A percentile compares a stretch with the other conserved stretches of the same genome.
Evolutionary conservation across 2,113 vertebrate genomes (phyloP).

Genomic region (Gorsachius goisagi): DNA sequence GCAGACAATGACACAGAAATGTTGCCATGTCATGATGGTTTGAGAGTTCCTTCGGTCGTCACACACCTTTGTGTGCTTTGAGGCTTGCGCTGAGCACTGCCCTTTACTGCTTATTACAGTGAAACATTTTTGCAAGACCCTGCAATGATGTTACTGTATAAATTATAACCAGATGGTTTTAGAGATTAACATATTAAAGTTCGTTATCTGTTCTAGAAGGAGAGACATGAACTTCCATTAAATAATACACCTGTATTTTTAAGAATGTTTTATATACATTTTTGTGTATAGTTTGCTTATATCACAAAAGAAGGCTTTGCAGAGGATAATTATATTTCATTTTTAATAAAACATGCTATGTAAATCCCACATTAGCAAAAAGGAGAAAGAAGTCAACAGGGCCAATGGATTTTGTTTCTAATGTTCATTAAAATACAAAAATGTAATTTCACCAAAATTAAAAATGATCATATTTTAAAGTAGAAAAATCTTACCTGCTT

Average conservation of each 20-base stretch:
- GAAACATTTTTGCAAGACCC: background rate
- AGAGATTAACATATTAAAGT: background rate
- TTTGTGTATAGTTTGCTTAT: background rate
- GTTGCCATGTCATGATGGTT: slow-evolving; percentile 16
- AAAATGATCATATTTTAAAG: background rate
- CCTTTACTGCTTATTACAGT: background rate
- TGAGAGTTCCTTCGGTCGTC: background rate
- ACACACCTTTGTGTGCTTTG: slow-evolving; percentile 16
- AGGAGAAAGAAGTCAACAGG: background rate
- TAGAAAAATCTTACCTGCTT: background rate
- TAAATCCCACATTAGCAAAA: background rate
- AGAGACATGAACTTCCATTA: background rate
- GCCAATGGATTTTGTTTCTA: background rate
- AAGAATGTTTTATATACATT: background rate
- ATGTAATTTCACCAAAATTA: background rate
- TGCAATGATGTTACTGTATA: background rate
- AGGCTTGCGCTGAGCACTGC: background rate
- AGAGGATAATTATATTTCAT: background rate
- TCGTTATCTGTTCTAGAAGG: background rate
- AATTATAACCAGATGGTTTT: background rate
- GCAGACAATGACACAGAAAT: slow-evolving; percentile 58
- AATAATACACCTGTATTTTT: background rate
- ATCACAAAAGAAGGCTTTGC: background rate
- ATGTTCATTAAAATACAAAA: background rate
- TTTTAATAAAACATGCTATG: background rate